Evolutionary conservation across 2,888 invertebrate species (phyloP), one percentile per base, ranked within the genome.

Genomic region (Allygus modestus): DNA sequence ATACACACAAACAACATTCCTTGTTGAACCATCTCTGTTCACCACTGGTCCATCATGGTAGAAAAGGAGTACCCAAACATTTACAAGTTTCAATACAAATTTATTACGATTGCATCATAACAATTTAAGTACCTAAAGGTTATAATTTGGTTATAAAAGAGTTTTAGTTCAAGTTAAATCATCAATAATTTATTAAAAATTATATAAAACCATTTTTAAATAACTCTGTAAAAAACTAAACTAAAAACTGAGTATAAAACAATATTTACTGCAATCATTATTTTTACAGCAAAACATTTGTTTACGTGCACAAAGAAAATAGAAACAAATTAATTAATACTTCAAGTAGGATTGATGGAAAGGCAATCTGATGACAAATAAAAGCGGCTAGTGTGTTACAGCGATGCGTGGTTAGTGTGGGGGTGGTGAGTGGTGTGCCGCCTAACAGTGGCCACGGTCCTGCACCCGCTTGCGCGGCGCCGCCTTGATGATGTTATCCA

Each of bases 401-500:
- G 58, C 23, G n/a, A n/a, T n/a, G n/a, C n/a, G n/a, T n/a, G n/a
- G n/a, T n/a, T n/a, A n/a, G n/a, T n/a, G 31, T 20, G 1, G 65
- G 4, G 54, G 65, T 31, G n/a, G 28, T 4, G 12, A 15, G 28
- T 2, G 20, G 2, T 5, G 28, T 15, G 65, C 15, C 17, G 17
- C 31, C 26, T 94, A 97, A 92, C 97, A 96, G 84, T 94, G 94
- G 88, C 97, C 95, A 89, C 95, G 94, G 90, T 99, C 99, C 86
- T 95, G 96, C 0, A 94, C 95, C 86, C 99, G 95, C 89, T 94
- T 95, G 87, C 98, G 94, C 11, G 98, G 98, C 41, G 98, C 97
- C 12, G 98, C 94, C 90, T 95, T 97, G 86, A 99, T 95, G 88
- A 99, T 99, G 91, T 98, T 95, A 91, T 99, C 99, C 0, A 99